Evolutionary conservation across 2,113 vertebrate species (phyloP).

Genomic region (Salvelinus namaycush): DNA sequence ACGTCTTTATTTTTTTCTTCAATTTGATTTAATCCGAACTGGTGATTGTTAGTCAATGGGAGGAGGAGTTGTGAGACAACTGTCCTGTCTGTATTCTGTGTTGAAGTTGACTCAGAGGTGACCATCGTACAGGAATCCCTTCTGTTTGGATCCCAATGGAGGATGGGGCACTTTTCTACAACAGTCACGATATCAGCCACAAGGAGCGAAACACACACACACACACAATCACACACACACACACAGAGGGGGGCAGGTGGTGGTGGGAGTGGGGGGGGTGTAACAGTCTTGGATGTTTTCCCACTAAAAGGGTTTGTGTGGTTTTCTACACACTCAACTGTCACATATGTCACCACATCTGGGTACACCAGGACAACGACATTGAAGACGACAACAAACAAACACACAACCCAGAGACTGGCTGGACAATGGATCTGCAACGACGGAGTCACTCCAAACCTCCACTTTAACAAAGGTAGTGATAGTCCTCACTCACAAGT

Average conservation of each 20-base stretch:
- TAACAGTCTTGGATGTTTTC: conserved; percentile 67
- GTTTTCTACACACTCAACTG: conserved; percentile 49
- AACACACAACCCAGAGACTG: conserved; percentile 48
- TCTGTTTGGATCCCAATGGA: conserved; percentile 29
- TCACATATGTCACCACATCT: conserved; percentile 64
- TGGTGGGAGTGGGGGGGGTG: conserved; percentile 13
- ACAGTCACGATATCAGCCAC: conserved; percentile 51
- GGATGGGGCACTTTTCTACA: conserved; percentile 47
- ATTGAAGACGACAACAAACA: conserved; percentile 51
- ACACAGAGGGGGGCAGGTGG: conserved; percentile 5
- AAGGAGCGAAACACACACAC: conserved; percentile 42
- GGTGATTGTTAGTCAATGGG: conserved; percentile 49
- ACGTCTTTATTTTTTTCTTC: conserved; percentile 8
- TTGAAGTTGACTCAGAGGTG: conserved; percentile 4
- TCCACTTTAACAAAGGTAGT: conserved; percentile 47
- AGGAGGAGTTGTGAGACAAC: conserved; percentile 27
- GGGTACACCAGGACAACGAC: conserved; percentile 55
- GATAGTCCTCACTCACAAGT: conserved; percentile 64
- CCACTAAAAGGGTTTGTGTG: conserved; percentile 57
- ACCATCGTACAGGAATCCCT: conserved; percentile 25
- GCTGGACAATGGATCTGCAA: conserved; percentile 49
- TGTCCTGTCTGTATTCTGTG: conserved; percentile 9
- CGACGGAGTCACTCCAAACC: conserved; percentile 59
- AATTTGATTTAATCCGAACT: conserved; percentile 14
- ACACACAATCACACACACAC: conserved; percentile 53